These are phyloP conservation scores for Perdita meconis DNA, from an alignment of 2,888 invertebrate genomes.

Conservation along the genomic window DNA sequence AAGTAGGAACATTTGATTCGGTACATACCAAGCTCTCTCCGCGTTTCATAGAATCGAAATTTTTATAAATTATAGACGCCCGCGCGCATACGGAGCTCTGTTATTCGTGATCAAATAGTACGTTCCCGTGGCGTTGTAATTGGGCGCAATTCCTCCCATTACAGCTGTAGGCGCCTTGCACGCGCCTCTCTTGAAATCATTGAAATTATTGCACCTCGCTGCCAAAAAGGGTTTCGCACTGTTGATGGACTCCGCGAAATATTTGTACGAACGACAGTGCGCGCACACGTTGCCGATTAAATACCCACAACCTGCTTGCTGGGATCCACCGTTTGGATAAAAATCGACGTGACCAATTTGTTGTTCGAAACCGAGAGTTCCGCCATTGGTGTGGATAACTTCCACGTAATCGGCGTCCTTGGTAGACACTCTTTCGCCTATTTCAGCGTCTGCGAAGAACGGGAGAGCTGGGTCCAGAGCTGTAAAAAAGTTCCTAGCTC, in stretches of 20 bases:
- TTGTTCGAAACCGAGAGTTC: conserved; percentile 76
- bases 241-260: conserved; percentile 79
- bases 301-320: conserved; percentile 77
- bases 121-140: conserved; percentile 51
- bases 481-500: conserved; percentile 47
- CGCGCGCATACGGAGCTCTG: conserved; percentile 69
- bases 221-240: conserved; percentile 64
- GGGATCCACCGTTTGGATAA: conserved; percentile 82
- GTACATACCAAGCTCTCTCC: no score
- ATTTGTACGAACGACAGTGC: conserved; percentile 75
- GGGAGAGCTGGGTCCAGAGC: conserved; percentile 83
- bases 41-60: no score
- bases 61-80: conserved; percentile 23
- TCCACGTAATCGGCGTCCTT: conserved; percentile 81
- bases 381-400: conserved; percentile 82
- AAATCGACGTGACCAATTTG: conserved; percentile 82
- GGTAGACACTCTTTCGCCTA: conserved; percentile 75
- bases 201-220: conserved; percentile 44
- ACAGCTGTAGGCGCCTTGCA: conserved; percentile 37
- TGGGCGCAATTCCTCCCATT: conserved; percentile 66
- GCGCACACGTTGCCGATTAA: conserved; percentile 75
- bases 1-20: no score
- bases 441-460: conserved; percentile 69
- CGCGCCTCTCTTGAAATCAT: conserved; percentile 29
- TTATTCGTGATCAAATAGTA: conserved; percentile 72